phyloP scores from a whole-genome alignment of 2,797 vertebrate species.

The Spheniscus humboldti region DNA sequence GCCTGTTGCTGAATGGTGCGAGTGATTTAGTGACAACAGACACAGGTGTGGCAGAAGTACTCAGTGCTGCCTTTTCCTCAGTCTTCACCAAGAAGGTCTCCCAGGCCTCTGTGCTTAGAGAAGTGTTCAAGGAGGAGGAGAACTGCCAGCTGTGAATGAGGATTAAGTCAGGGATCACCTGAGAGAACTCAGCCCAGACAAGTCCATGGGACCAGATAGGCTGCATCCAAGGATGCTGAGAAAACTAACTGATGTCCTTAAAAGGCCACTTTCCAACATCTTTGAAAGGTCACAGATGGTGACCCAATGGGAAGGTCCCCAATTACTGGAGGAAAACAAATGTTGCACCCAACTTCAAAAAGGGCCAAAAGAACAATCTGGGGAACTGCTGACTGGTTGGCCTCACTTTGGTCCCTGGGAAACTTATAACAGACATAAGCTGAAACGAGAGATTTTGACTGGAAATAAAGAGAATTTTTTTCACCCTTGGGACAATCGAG shows the following conservation, averaged over 20 bases:
- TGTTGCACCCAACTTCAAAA: background rate
- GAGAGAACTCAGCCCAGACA: background rate
- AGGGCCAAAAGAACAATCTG: background rate
- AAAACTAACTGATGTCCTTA: background rate
- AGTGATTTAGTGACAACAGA: background rate
- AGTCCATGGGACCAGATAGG: background rate
- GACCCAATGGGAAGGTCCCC: background rate
- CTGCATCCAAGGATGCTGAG: background rate
- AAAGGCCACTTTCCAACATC: background rate
- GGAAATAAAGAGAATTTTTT: background rate
- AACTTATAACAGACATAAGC: background rate
- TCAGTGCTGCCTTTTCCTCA: background rate
- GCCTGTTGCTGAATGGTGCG: background rate
- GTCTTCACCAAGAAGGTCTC: background rate
- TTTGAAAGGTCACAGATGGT: background rate
- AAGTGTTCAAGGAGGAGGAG: background rate
- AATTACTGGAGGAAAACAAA: background rate
- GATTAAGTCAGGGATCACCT: background rate
- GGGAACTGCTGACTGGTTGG: background rate
- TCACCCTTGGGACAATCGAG: accelerated
- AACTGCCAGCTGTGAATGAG: background rate
- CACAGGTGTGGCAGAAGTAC: background rate
- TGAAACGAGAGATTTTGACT: background rate
- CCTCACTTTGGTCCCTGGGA: background rate
- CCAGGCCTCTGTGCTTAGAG: background rate